Base-by-base conservation (phyloP, 1,140 invertebrate species). In the Trichoplusia ni region DNA sequence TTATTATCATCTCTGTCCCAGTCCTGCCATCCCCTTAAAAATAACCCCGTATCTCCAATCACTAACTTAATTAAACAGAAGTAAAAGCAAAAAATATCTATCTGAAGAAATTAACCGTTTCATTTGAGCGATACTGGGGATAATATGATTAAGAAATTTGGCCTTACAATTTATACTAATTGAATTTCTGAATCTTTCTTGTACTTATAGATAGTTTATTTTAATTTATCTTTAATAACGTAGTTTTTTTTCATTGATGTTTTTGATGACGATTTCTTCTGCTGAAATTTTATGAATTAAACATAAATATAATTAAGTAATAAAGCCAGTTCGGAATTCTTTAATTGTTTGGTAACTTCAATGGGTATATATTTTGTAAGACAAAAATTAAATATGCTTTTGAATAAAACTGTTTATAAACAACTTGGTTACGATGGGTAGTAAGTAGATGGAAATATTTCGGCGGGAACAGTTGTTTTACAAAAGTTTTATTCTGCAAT, bases 51-150 rank as follows among this genome's bases (percentile, higher is more conserved):
- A 72, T 73, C 75, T 54, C 51, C 74, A 72, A 84, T 83, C 75
- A 74, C 64, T 76, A 74, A 82, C 67, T 77, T 86, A 86, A 89
- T 86, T 84, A 83, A 72, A 64, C 69, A 62, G 54, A 64, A 72
- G 53, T 65, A 58, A 70, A 69, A 62, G 68, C 66, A 75, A 79
- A 81, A 84, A 84, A 76, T 79, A 76, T 81, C 82, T 79, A 76
- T 81, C 82, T 61, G 70, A 74, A 74, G 75, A 82, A 82, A 84
- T 85, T 78, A 81, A 74, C 64, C 60, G 68, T 56, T 51, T 79
- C 70, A 77, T 83, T 75, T 54, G 21, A 44, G 58, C 62, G 74
- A 77, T 71, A 78, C 79, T 58, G 67, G 61, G 68, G 23, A 11
- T 71, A 73, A 73, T 77, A 67, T 77, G 69, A 79, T 82, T 81